Base-by-base conservation (phyloP, 1,140 invertebrate genomes). In the Berghia stephanieae region DNA sequence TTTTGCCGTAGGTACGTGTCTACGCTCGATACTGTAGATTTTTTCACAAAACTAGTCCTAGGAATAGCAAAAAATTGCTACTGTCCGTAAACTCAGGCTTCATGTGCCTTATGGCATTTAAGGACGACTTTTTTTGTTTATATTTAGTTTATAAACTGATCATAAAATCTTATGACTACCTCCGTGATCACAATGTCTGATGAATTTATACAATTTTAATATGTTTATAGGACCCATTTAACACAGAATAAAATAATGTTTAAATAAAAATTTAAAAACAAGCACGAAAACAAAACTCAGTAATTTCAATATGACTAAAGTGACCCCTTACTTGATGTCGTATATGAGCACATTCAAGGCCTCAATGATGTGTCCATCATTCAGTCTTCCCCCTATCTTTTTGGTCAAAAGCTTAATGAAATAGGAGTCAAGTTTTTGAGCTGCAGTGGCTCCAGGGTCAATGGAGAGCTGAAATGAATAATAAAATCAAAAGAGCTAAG, bases 311-410 rank as follows among this genome's bases (percentile, higher is more conserved):
- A n/a, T n/a, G n/a, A n/a, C n/a, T n/a, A n/a, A n/a, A n/a, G n/a
- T n/a, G n/a, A n/a, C n/a, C n/a, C n/a, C 79, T 80, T 57, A 80
- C 79, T 80, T 72, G 21, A 80, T 52, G 60, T 80, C 75, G 42
- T 77, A 77, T 1, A 77, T 36, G 44, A 80, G 46, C 27, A 72
- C 72, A 24, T 73, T 43, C 0, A 80, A 4, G 24, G 69, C 79
- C 38, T 80, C 75, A 52, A 74, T 52, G 55, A 80, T 77, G 1
- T 60, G 69, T 1, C 75, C 75, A 6, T 80, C 79, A n/a, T 46
- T 72, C 34, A 80, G 75, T 42, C 70, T 34, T 40, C 40, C 42
- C 8, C 73, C 79, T 21, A 74, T 70, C 21, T 67, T 77, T 34
- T 55, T 44, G n/a, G 72, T 43, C 34, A 80, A 52, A 10, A 70